Base-by-base conservation (phyloP, 1,140 invertebrate species). In the Papilio machaon region DNA sequence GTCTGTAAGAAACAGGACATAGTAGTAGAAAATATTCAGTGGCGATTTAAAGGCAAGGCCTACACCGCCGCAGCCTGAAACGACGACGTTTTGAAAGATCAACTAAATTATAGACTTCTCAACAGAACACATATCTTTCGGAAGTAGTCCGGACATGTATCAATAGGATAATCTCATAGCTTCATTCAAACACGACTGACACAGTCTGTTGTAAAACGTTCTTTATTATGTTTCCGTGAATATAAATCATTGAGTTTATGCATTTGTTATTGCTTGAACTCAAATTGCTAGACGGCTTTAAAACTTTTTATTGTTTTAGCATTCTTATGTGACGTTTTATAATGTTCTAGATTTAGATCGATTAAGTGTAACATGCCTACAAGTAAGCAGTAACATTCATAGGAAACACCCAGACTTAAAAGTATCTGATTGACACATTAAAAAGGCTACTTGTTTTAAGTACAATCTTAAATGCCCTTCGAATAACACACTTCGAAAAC, bases 221-320 rank as follows among this genome's bases (percentile, higher is more conserved):
- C 73, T 86, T 85, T 84, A 86, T 85, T 82, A 83, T 83, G 82
- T 87, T 92, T 91, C 89, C 90, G 86, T 82, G 84, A 82, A 83
- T 82, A 81, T 91, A 91, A 89, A 89, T 92, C 87, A 89, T 80
- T 81, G 73, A 80, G 79, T 89, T 89, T 89, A 89, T 82, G 84
- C 83, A 80, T 83, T 86, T 79, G 85, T 87, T 85, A 84, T 86
- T 87, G 83, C 82, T 79, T 19, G 74, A 85, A 80, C 84, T 80
- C 82, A 82, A 80, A 82, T 75, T 49, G 74, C 46, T 47, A 15
- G 47, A 30, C 74, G 6, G 46, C 15, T 52, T 75, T 75, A 11
- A 49, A 76, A 76, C 19, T 10, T 43, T 75, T 49, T 23, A 75
- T 43, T 11, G 46, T 49, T 47, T 47, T 76, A 76, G 47, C 64